Percentiles rank a stretch among this genome's conserved stretches.
These are phyloP conservation scores for Procavia capensis DNA, from an alignment of 2,113 vertebrate genomes.

Conservation along the genomic window DNA sequence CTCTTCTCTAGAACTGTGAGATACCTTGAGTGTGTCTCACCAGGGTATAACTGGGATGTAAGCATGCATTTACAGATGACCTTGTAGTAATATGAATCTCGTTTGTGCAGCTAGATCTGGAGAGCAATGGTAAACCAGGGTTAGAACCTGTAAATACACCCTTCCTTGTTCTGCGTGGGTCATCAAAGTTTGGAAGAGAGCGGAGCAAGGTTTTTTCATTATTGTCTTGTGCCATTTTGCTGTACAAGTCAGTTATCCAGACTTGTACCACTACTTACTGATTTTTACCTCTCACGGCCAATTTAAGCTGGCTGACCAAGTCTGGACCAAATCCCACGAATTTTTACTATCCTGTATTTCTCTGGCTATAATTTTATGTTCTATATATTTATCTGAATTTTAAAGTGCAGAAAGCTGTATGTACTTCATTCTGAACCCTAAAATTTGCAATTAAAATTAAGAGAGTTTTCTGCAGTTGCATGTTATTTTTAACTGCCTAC, in stretches of 20 bases:
- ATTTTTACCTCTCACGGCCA: neutral
- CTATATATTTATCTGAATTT: neutral
- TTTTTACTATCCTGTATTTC: neutral
- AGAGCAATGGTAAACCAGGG: constrained; percentile 58
- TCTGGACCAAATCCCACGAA: constrained; percentile 20
- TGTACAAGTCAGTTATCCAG: constrained; percentile 4
- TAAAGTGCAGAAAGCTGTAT: neutral
- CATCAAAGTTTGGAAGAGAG: constrained; percentile 51
- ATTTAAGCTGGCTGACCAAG: constrained; percentile 19
- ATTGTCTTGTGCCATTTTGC: constrained; percentile 30
- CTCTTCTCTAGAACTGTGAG: neutral
- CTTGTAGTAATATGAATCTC: constrained; percentile 34
- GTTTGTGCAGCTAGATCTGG: neutral
- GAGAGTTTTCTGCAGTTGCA: neutral
- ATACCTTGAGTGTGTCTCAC: neutral
- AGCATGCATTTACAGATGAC: constrained; percentile 23
- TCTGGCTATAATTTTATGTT: neutral
- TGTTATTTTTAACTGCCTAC: neutral
- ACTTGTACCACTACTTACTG: neutral
- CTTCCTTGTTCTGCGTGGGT: neutral
- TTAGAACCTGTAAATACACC: constrained; percentile 52
- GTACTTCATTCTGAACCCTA: neutral
- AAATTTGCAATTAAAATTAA: constrained; percentile 43
- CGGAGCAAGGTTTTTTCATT: constrained; percentile 22
- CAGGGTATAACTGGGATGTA: constrained; percentile 10